phyloP scores from a whole-genome alignment of 1,140 invertebrate species.

The Drosophila rhopaloa region DNA sequence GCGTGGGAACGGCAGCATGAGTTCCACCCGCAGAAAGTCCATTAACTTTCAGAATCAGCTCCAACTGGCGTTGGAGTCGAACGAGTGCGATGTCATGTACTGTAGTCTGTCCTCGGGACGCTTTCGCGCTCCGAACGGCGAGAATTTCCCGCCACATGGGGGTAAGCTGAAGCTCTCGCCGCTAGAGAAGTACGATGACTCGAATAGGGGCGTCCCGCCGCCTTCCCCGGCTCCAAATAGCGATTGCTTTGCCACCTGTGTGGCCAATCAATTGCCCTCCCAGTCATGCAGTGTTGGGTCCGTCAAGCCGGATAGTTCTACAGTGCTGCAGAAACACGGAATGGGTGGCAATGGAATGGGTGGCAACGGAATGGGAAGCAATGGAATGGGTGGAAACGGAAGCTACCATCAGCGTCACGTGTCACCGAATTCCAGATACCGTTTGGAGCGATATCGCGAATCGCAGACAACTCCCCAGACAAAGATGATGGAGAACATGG shows the following conservation, averaged over 20 bases:
- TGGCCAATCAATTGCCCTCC: constrained; percentile 32
- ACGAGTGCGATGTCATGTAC: constrained; percentile 31
- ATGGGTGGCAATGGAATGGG: constrained; percentile 2
- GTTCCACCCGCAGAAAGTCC: constrained; percentile 47
- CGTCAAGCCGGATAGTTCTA: constrained; percentile 37
- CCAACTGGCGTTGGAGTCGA: constrained; percentile 51
- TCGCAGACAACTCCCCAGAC: constrained; percentile 39
- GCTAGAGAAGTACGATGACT: constrained; percentile 67
- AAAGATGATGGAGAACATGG: constrained; percentile 41
- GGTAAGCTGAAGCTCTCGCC: constrained; percentile 65
- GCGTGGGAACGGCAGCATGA: constrained; percentile 13
- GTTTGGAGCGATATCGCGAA: constrained; percentile 71
- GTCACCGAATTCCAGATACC: constrained; percentile 68
- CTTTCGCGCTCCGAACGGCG: constrained; percentile 69
- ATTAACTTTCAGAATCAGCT: constrained; percentile 54
- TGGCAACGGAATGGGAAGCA: constrained; percentile 5
- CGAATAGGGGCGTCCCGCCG: constrained; percentile 63
- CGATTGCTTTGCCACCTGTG: constrained; percentile 54
- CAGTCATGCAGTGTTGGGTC: constrained; percentile 10
- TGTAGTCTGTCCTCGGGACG: constrained; percentile 44
- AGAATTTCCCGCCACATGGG: constrained; percentile 55
- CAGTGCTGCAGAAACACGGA: constrained; percentile 33
- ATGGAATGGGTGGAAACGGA: constrained; percentile 3
- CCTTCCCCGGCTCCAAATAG: constrained; percentile 81
- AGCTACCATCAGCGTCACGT: constrained; percentile 47